These are phyloP conservation scores for Herpetotheres cachinnans DNA, from an alignment of 2,113 vertebrate genomes.

Conservation along the genomic window DNA sequence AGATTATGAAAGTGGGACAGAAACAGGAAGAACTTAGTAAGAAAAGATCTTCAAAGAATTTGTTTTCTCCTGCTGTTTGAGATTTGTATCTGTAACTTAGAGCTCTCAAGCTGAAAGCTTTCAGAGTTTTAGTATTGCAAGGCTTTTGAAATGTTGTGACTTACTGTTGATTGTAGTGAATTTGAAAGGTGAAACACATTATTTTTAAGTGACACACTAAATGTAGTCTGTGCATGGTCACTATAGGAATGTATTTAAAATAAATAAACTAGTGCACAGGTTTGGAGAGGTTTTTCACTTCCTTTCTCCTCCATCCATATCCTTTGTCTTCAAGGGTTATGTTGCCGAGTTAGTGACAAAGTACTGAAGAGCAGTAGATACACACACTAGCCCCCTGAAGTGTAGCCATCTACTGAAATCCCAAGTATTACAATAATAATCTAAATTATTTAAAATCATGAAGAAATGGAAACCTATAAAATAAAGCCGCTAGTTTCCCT, in stretches of 20 bases:
- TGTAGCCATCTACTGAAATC: not conserved
- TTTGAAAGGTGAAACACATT: not conserved
- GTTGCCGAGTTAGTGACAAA: not conserved
- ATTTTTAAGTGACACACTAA: not conserved
- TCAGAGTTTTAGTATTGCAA: not conserved
- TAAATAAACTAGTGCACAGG: not conserved
- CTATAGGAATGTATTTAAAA: not conserved
- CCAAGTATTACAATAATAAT: not conserved
- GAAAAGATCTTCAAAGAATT: not conserved
- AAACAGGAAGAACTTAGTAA: not conserved
- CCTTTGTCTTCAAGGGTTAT: not conserved
- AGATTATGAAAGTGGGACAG: not conserved
- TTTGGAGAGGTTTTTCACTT: not conserved
- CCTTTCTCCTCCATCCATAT: not conserved
- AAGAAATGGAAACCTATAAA: not conserved
- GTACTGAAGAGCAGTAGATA: not conserved
- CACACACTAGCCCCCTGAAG: not conserved
- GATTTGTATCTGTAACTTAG: not conserved
- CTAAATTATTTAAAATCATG: not conserved
- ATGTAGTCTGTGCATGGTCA: not conserved
- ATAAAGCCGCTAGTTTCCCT: not conserved
- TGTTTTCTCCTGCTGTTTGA: not conserved
- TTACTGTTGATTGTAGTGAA: not conserved
- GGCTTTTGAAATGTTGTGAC: not conserved
- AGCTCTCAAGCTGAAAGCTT: not conserved